Evolutionary conservation across 2,113 vertebrate genomes (phyloP).

Genomic region (Plestiodon gilberti): DNA sequence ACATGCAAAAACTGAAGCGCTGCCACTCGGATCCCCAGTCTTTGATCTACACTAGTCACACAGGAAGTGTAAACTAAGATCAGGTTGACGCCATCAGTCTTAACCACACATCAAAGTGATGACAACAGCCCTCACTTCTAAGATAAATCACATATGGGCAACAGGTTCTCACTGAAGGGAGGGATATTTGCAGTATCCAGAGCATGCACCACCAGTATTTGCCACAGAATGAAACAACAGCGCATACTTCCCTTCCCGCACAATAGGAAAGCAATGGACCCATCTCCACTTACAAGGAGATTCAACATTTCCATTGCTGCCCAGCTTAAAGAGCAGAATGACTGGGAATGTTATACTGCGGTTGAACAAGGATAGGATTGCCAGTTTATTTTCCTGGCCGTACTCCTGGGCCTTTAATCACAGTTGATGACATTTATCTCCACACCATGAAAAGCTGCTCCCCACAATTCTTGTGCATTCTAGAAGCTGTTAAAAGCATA

Average conservation of each 20-base stretch:
- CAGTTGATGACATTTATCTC: too few species aligned
- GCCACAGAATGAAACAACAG: background rate
- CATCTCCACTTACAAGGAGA: too few species aligned
- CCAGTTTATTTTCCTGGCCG: too few species aligned
- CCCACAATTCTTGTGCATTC: too few species aligned
- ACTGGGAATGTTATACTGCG: too few species aligned
- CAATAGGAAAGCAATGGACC: background rate
- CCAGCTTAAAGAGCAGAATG: too few species aligned
- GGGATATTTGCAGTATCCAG: background rate
- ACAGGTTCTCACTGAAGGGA: background rate
- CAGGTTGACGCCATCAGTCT: slow-evolving; percentile 19
- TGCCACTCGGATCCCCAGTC: slow-evolving; percentile 23
- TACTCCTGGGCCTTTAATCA: too few species aligned
- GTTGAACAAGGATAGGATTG: too few species aligned
- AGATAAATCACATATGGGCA: slow-evolving; percentile 42
- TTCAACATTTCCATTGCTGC: too few species aligned
- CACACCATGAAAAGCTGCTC: too few species aligned
- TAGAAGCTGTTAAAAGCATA: too few species aligned
- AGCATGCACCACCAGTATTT: background rate
- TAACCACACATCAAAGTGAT: slow-evolving; percentile 62
- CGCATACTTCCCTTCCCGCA: background rate
- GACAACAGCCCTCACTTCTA: slow-evolving; percentile 43
- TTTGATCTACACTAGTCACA: slow-evolving; percentile 59
- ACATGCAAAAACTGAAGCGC: slow-evolving; percentile 38
- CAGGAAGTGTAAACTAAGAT: slow-evolving; percentile 61